phyloP scores from a whole-genome alignment of 2,797 vertebrate species.

The Mormyrus proboscirostris region DNA sequence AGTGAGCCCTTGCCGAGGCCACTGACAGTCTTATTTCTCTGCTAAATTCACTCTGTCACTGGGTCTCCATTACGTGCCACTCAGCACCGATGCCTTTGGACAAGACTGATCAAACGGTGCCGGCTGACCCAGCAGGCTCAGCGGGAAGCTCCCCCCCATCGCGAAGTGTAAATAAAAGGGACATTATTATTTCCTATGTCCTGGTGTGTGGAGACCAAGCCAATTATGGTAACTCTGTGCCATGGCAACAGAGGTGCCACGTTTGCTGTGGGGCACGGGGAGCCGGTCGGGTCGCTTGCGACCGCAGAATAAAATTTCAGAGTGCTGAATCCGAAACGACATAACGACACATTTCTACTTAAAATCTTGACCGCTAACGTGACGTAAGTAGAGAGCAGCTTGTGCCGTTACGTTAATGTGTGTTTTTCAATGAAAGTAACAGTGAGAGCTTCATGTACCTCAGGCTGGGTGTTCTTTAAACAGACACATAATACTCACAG shows the following conservation, averaged over 20 bases:
- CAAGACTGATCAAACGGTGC: constrained; percentile 99
- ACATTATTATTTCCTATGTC: constrained; percentile 99
- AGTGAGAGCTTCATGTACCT: neutral
- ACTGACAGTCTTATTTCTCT: constrained; percentile 99
- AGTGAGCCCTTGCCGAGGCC: constrained; percentile 97
- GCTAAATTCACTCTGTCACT: constrained; percentile 99
- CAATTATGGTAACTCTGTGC: constrained; percentile 99
- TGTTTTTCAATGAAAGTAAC: neutral
- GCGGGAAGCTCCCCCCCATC: constrained; percentile 76
- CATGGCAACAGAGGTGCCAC: constrained; percentile 77
- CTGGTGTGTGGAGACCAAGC: constrained; percentile 99
- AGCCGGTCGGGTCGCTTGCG: neutral
- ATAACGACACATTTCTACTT: neutral
- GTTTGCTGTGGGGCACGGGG: neutral
- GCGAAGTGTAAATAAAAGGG: constrained; percentile 98
- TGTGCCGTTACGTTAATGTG: neutral
- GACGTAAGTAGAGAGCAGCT: neutral
- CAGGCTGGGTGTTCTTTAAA: neutral
- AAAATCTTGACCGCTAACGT: neutral
- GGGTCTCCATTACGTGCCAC: constrained; percentile 99
- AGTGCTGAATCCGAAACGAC: neutral
- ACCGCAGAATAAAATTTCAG: neutral
- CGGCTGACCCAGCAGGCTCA: constrained; percentile 98
- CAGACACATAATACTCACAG: neutral
- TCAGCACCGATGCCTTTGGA: constrained; percentile 99